Base-by-base conservation (phyloP, 2,797 vertebrate genomes). In the Ctenochaetus hawaiiensis region DNA sequence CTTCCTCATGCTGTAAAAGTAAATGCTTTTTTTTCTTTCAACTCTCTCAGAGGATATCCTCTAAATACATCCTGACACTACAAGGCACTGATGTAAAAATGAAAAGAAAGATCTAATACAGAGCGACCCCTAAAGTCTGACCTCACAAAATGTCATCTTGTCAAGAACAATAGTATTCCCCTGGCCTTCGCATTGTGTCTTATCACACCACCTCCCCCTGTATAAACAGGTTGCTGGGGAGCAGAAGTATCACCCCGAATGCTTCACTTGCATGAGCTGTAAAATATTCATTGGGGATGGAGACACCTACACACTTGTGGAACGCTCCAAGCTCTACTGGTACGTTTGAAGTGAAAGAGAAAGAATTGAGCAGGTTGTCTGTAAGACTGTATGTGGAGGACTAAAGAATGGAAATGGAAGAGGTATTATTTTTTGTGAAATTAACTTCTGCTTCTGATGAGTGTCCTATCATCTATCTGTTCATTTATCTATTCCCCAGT, bases 181-280 rank as follows among this genome's bases (percentile, higher is more conserved):
- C 0, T 16, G 18, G 4, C 8, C 51, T 45, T 8, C 23, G 23
- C 18, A 23, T 54, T 78, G 56, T 70, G 20, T 67, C 48, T 64
- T 6, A 74, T 52, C 45, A 37, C 37, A 39, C 5, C 49, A 8
- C 10, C 48, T 57, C 22, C 56, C 13, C 58, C 16, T 77, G 47
- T 1, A 0, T 7, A 17, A 74, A 70, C 90, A 99, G 98, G 97
- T 98, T 83, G 98, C 97, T 0, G 98, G 98, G 79, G 97, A 97
- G 78, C 96, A 97, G 87, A 99, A 98, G 89, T 99, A 97, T 82
- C 98, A 99, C 89, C 97, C 98, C 0, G 98, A 99, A 83, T 99
- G 98, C 81, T 99, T 99, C 92, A 95, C 93, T 75, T 99, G 98
- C 89, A 91, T 95, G 67, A 95, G 90, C 18, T 99, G 98, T 63